Conservation (phyloP, 2,113 vertebrate genomes). For the human region DNA sequence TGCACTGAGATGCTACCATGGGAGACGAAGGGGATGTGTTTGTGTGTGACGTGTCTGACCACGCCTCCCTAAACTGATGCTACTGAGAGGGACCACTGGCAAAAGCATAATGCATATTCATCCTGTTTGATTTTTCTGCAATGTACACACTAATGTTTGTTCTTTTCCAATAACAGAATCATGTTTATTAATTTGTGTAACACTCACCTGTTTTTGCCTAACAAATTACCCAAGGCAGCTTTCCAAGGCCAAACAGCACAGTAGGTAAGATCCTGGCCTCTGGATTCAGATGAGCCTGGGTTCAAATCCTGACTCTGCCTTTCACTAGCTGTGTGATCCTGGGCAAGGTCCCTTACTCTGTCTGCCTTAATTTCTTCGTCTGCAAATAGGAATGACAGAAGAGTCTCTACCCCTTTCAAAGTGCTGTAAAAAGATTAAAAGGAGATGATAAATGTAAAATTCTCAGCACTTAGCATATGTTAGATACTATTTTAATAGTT, state of each 20-base stretch:
- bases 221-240: not conserved
- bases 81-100: not conserved
- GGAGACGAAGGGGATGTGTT: not conserved
- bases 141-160: not conserved
- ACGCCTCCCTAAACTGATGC: rapidly evolving
- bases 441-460: not conserved
- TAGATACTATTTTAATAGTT: not conserved
- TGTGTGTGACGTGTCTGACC: not conserved
- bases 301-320: not conserved
- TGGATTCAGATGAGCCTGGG: not conserved
- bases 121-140: not conserved
- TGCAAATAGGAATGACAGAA: not conserved
- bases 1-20: not conserved
- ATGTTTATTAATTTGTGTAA: not conserved
- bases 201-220: not conserved
- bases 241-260: not conserved
- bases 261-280: not conserved
- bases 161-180: not conserved
- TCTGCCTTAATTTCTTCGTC: not conserved
- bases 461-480: not conserved
- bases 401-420: not conserved
- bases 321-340: not conserved
- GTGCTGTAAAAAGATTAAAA: not conserved
- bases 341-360: not conserved
- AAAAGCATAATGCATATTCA: not conserved